Evolutionary conservation across 2,888 invertebrate genomes (phyloP).

Genomic region (Sphecodes monilicornis): DNA sequence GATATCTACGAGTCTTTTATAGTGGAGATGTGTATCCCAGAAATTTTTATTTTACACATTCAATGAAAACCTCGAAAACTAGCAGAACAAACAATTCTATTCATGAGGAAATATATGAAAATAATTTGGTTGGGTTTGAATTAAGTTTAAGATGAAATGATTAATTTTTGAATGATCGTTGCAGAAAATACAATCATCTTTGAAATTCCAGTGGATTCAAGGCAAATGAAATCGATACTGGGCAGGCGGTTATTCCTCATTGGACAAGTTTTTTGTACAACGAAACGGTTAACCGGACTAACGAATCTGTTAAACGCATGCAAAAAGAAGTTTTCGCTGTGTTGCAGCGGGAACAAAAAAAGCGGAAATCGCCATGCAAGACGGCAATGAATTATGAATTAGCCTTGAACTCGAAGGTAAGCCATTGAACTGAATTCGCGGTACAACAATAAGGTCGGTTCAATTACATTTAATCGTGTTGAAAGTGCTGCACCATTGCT

Average conservation of each 20-base stretch:
- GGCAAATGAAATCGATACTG: background rate
- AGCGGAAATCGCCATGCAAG: conserved; percentile 9
- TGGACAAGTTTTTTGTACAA: background rate
- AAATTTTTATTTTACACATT: no score
- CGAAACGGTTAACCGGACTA: background rate
- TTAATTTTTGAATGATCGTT: background rate
- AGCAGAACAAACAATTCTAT: background rate
- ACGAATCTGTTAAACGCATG: conserved; percentile 12
- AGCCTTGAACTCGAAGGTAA: conserved; percentile 58
- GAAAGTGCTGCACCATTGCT: conserved; percentile 44
- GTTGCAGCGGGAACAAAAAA: background rate
- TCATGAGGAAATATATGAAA: background rate
- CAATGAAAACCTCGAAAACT: no score
- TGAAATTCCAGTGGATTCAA: background rate
- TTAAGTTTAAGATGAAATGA: background rate
- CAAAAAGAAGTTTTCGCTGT: conserved; percentile 6
- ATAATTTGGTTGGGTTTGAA: background rate
- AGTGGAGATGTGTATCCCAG: no score
- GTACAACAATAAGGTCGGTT: conserved; percentile 51
- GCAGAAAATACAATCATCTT: background rate
- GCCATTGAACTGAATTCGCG: conserved; percentile 44
- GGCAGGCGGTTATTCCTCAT: background rate
- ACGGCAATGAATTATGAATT: conserved; percentile 55
- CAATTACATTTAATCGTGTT: conserved; percentile 53
- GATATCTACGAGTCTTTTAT: no score